Conservation (phyloP, 2,113 vertebrate genomes). For the Leiothrix lutea region DNA sequence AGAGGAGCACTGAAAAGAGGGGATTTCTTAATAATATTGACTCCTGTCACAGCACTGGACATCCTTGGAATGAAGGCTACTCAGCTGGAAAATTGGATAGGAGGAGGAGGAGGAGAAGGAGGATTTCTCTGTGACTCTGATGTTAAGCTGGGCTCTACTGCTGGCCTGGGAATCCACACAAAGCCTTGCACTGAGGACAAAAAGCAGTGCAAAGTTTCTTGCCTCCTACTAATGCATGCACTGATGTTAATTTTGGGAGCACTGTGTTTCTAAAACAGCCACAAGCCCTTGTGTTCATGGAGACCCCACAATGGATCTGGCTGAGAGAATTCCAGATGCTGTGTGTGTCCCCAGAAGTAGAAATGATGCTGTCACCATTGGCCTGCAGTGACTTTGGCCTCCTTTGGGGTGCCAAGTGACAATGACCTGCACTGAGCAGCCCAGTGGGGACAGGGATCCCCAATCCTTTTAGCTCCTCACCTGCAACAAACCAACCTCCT, state of each 20-base stretch:
- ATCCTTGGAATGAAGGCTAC: background rate
- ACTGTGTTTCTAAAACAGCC: background rate
- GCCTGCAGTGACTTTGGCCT: background rate
- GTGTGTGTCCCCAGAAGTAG: background rate
- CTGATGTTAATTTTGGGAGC: background rate
- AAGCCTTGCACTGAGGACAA: background rate
- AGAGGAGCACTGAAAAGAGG: background rate
- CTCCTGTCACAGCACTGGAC: conserved; percentile 35
- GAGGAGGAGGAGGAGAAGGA: background rate
- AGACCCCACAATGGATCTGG: too few relatives aligned
- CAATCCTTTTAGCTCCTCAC: background rate
- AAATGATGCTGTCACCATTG: background rate
- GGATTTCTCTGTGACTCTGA: background rate
- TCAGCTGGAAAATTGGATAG: conserved; percentile 64
- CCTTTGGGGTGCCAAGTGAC: background rate
- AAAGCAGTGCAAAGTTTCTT: background rate
- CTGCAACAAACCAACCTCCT: rapidly evolving
- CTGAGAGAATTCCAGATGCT: background rate
- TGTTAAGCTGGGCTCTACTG: background rate
- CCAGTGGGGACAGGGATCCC: background rate
- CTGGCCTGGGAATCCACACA: background rate
- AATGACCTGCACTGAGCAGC: background rate
- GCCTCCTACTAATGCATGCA: rapidly evolving
- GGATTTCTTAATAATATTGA: conserved; percentile 44
- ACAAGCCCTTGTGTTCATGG: background rate